These are phyloP conservation scores for Parapsyche elsis DNA, from an alignment of 1,140 invertebrate genomes.

Conservation along the genomic window DNA sequence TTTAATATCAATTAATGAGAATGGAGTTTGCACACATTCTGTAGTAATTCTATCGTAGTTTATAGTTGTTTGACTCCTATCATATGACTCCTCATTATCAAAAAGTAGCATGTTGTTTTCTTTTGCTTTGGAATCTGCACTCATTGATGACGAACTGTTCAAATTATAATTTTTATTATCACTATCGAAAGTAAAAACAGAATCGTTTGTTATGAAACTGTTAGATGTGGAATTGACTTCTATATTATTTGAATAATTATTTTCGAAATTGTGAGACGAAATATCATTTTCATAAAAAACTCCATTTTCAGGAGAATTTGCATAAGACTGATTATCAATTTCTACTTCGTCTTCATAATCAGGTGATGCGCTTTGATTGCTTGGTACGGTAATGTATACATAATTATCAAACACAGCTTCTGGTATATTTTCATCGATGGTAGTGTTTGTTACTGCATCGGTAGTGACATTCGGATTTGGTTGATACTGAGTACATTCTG, in stretches of 20 bases:
- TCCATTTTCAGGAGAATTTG: neutral
- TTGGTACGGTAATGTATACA: neutral
- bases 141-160: neutral
- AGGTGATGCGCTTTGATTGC: neutral
- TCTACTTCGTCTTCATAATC: conserved; percentile 1
- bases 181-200: neutral
- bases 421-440: neutral
- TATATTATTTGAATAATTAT: no score
- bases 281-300: no score
- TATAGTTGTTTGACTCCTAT: no score
- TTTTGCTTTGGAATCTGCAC: neutral
- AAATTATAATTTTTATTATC: neutral
- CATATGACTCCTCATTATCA: no score
- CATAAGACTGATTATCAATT: conserved; percentile 2
- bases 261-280: no score
- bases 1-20: neutral
- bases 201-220: neutral
- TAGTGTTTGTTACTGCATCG: neutral
- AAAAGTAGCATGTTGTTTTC: neutral
- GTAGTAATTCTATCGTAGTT: no score
- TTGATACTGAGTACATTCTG: neutral
- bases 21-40: neutral
- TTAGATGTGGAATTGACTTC: neutral
- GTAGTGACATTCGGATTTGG: neutral
- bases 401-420: neutral